Percentiles rank a stretch among this genome's conserved stretches.
Conservation (phyloP, 1,140 invertebrate genomes). For the Heliothis virescens region DNA sequence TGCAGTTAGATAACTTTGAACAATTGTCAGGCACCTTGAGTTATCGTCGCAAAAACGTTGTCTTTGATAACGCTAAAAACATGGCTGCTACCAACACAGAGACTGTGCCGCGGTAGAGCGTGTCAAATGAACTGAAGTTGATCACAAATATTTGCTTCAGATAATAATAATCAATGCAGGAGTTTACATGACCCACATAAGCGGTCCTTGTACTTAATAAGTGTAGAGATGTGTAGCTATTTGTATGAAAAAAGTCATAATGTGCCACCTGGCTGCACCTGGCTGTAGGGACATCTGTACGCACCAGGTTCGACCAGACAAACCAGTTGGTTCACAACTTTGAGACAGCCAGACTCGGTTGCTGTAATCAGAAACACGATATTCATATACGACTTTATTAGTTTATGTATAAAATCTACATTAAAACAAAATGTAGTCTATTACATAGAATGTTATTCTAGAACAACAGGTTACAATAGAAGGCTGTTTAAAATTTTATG, state of each 20-base stretch:
- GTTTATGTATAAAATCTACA: background rate
- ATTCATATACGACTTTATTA: constrained; percentile 24
- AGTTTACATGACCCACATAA: constrained; percentile 57
- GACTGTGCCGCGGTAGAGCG: background rate
- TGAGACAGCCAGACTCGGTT: background rate
- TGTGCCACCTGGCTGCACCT: constrained; percentile 54
- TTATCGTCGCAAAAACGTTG: background rate
- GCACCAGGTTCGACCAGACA: constrained; percentile 41
- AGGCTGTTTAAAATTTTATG: too few relatives aligned
- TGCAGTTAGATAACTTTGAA: background rate
- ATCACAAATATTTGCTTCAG: constrained; percentile 30
- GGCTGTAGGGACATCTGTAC: constrained; percentile 53
- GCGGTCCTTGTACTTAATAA: constrained; percentile 62
- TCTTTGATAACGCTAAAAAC: background rate
- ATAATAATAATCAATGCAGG: constrained; percentile 18
- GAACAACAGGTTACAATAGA: too few relatives aligned
- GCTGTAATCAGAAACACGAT: constrained; percentile 30
- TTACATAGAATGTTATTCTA: background rate
- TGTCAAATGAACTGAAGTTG: background rate
- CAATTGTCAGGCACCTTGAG: background rate
- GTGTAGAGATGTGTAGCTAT: constrained; percentile 53
- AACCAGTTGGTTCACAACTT: constrained; percentile 50
- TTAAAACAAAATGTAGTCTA: background rate
- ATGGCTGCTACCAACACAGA: background rate
- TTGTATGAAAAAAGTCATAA: constrained; percentile 44